Conservation (phyloP, 2,888 invertebrate species). For the Leptinotarsa rubiginosa region DNA sequence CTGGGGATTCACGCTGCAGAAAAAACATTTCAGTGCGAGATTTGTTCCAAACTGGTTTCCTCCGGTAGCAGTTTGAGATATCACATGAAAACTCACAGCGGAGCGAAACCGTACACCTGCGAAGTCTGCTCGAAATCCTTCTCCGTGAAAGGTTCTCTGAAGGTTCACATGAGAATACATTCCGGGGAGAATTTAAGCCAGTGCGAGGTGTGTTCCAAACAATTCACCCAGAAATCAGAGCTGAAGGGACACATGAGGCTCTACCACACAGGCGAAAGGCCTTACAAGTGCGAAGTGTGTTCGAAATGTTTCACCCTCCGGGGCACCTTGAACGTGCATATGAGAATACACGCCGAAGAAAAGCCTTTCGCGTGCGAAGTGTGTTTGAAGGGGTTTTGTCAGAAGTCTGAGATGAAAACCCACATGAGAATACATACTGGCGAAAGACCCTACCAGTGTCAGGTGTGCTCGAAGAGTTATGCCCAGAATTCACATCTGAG, state of each 20-base stretch:
- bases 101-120: slow-evolving; percentile 9
- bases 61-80: not conserved
- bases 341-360: slow-evolving; percentile 12
- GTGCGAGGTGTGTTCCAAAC: slow-evolving; percentile 3
- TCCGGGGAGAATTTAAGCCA: not conserved
- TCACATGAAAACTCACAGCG: slow-evolving; percentile 3
- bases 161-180: slow-evolving; percentile 11
- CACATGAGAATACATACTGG: slow-evolving; percentile 12
- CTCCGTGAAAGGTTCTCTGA: not conserved
- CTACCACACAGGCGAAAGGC: not conserved
- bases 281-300: slow-evolving; percentile 5
- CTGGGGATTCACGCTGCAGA: not conserved
- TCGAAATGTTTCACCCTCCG: slow-evolving; percentile 1
- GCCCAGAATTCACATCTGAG: not conserved
- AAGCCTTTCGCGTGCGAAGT: slow-evolving; percentile 2
- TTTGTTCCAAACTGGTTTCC: not conserved
- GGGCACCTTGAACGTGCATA: slow-evolving; percentile 8
- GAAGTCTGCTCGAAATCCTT: slow-evolving; percentile 1
- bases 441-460: slow-evolving; percentile 10
- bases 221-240: not conserved
- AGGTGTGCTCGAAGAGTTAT: not conserved
- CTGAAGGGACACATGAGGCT: slow-evolving; percentile 9
- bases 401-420: slow-evolving; percentile 14
- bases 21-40: slow-evolving; percentile 7
- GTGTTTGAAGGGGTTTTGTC: slow-evolving; percentile 15